Conservation (phyloP, 1,140 invertebrate genomes). For the Cepaea nemoralis region DNA sequence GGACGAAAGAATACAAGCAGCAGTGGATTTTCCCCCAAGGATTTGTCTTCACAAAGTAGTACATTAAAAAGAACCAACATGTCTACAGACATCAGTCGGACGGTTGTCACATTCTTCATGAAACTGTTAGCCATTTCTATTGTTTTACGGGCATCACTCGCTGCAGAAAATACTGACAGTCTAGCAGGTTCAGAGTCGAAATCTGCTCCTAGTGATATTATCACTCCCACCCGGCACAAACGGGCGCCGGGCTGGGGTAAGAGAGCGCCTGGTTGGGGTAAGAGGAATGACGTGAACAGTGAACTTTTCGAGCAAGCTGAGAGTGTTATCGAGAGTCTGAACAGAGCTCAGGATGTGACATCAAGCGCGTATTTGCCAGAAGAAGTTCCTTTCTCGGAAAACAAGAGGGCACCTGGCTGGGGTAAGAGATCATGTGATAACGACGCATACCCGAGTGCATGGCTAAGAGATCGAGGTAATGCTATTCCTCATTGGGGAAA, state of each 20-base stretch:
- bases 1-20: too few species aligned
- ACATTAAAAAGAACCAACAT: not conserved
- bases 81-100: not conserved
- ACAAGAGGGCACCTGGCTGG: conserved; percentile 19
- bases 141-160: not conserved
- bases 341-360: not conserved
- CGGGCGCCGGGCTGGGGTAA: not conserved
- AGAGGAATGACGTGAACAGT: not conserved
- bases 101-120: not conserved
- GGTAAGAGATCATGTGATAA: not conserved
- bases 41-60: not conserved
- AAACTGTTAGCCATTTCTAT: not conserved
- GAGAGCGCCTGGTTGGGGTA: conserved; percentile 28
- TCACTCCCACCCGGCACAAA: not conserved
- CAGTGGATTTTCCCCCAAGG: too few species aligned
- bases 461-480: not conserved
- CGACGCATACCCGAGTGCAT: not conserved
- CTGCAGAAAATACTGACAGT: not conserved
- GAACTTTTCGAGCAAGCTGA: not conserved
- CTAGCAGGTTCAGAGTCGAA: not conserved
- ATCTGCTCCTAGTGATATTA: not conserved
- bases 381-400: not conserved
- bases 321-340: not conserved
- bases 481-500: conserved; percentile 12
- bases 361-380: not conserved